Percentiles rank a stretch among this genome's conserved stretches.
Evolutionary conservation across 1,140 invertebrate species (phyloP).

Genomic region (Zeugodacus cucurbitae): DNA sequence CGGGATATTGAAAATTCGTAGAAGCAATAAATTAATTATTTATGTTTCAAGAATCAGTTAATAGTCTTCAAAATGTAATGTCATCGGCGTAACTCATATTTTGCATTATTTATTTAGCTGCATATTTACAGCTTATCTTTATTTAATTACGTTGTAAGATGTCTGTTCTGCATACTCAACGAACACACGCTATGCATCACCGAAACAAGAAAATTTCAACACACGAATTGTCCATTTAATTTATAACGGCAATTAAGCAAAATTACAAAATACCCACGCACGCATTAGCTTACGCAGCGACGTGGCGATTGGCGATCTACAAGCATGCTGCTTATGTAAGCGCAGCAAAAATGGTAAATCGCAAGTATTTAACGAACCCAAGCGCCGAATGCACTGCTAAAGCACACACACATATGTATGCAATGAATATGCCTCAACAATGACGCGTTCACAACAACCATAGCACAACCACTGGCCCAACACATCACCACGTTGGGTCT

Average conservation of each 20-base stretch:
- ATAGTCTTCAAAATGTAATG: too few species aligned
- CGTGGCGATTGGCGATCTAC: not conserved
- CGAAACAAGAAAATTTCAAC: not conserved
- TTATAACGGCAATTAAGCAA: slow-evolving; percentile 35
- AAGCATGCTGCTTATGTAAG: not conserved
- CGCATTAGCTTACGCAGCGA: not conserved
- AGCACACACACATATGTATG: not conserved
- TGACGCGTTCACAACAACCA: not conserved
- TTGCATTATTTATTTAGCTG: too few species aligned
- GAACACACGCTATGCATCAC: not conserved
- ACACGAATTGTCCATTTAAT: slow-evolving; percentile 26
- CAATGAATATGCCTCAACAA: not conserved
- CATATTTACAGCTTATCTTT: too few species aligned
- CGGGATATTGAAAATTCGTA: too few species aligned
- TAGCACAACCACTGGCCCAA: not conserved
- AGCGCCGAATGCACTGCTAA: not conserved
- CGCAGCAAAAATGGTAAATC: not conserved
- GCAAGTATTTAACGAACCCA: not conserved
- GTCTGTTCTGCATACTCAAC: not conserved
- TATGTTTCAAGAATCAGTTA: too few species aligned
- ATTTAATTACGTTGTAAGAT: too few species aligned
- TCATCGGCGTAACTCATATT: too few species aligned
- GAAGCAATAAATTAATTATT: too few species aligned
- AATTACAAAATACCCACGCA: slow-evolving; percentile 37
- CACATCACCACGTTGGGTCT: slow-evolving; percentile 15